phyloP scores from a whole-genome alignment of 2,888 invertebrate genomes.

The Scaptomyza polygonia region DNA sequence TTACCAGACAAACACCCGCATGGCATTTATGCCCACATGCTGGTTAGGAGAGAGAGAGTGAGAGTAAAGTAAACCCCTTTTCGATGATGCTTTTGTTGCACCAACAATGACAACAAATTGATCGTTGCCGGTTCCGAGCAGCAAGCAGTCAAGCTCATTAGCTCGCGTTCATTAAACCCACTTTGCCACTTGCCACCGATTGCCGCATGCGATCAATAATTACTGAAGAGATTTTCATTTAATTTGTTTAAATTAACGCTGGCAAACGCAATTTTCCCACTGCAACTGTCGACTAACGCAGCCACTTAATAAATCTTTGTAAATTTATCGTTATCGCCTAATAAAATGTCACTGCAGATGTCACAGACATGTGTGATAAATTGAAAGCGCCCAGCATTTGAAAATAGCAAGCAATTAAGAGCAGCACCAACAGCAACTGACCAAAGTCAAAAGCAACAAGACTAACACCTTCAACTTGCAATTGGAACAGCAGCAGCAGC shows the following conservation, averaged over 20 bases:
- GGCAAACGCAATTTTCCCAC: constrained; percentile 58
- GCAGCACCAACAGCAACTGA: constrained; percentile 43
- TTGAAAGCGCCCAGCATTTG: constrained; percentile 78
- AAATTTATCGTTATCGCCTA: constrained; percentile 81
- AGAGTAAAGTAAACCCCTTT: constrained; percentile 18
- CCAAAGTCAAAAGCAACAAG: neutral
- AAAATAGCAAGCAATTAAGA: constrained; percentile 79
- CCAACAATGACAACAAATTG: constrained; percentile 77
- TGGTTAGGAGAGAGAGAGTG: constrained; percentile 9
- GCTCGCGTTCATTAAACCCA: constrained; percentile 70
- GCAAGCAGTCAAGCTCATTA: constrained; percentile 59
- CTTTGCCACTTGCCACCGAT: constrained; percentile 25
- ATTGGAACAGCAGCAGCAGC: constrained; percentile 28
- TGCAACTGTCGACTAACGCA: constrained; percentile 20
- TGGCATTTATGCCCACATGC: constrained; percentile 53
- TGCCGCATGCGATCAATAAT: constrained; percentile 69
- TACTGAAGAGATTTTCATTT: constrained; percentile 67
- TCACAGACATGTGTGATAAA: constrained; percentile 70
- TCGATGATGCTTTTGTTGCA: constrained; percentile 55
- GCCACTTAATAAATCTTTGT: constrained; percentile 76
- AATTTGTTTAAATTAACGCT: constrained; percentile 76
- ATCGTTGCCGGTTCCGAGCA: constrained; percentile 39
- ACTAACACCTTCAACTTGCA: constrained; percentile 50
- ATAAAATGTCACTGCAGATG: constrained; percentile 76
- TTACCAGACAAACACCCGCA: constrained; percentile 66